Percentiles rank a stretch among this genome's conserved stretches.
phyloP scores from a whole-genome alignment of 2,797 vertebrate species.

The Tolypeutes matacus region DNA sequence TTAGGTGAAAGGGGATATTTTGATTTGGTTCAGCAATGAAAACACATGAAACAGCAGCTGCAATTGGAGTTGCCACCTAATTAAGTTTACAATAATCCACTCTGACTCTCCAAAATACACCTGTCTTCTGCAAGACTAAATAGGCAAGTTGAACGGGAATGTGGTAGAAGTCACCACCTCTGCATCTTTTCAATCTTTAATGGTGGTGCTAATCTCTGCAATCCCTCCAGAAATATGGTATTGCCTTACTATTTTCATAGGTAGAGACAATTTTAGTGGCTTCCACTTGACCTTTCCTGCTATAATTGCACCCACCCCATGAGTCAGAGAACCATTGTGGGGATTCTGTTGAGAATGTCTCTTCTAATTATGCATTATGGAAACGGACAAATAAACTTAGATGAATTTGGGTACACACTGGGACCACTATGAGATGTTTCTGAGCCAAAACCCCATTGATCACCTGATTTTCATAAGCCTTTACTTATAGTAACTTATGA shows the following conservation, averaged over 20 bases:
- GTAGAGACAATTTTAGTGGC: not conserved
- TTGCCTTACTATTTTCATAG: not conserved
- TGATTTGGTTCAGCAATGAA: not conserved
- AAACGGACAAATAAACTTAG: not conserved
- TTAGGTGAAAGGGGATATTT: not conserved
- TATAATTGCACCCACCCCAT: not conserved
- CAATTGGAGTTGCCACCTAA: not conserved
- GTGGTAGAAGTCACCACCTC: not conserved
- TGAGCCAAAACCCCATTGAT: not conserved
- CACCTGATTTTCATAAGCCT: not conserved
- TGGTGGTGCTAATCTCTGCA: not conserved
- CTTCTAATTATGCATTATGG: not conserved
- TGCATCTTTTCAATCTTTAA: not conserved
- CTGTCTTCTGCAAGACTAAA: not conserved
- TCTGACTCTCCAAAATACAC: not conserved
- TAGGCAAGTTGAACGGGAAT: not conserved
- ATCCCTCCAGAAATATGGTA: not conserved
- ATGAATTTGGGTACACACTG: too few species aligned
- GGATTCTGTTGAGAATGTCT: not conserved
- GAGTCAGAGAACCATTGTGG: not conserved
- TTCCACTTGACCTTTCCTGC: not conserved
- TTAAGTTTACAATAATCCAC: not conserved
- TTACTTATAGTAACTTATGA: not conserved
- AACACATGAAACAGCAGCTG: not conserved
- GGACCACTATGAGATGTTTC: too few species aligned